Conservation (phyloP, 2,888 invertebrate species). For the Cyaniris semiargus region DNA sequence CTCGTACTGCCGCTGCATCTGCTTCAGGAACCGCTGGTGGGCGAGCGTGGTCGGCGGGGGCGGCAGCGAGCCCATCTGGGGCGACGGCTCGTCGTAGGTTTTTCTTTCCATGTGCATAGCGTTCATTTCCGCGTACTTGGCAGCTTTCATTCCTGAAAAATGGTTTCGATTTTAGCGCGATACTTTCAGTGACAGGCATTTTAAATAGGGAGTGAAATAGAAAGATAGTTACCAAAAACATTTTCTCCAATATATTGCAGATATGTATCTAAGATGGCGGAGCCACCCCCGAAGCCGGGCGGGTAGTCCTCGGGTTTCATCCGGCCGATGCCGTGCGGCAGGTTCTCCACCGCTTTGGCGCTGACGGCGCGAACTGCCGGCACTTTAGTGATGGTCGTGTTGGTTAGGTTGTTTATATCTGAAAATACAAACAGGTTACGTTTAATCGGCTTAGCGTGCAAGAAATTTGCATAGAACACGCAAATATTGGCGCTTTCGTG, state of each 20-base stretch:
- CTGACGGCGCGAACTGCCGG: slow-evolving; percentile 83
- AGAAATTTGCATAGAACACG: not conserved
- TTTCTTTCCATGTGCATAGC: slow-evolving; percentile 79
- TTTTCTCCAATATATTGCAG: slow-evolving; percentile 93
- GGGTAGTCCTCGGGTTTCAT: slow-evolving; percentile 86
- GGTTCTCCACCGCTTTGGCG: slow-evolving; percentile 83
- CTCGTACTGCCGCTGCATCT: slow-evolving; percentile 83
- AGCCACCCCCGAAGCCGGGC: slow-evolving; percentile 85
- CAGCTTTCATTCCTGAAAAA: slow-evolving; percentile 85
- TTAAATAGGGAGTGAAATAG: not conserved
- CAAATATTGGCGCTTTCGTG: too few relatives aligned
- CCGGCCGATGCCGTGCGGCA: slow-evolving; percentile 80
- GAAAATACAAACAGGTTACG: slow-evolving; percentile 35
- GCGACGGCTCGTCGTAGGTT: slow-evolving; percentile 80
- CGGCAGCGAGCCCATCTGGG: slow-evolving; percentile 77
- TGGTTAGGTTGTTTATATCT: slow-evolving; percentile 80
- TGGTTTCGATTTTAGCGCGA: not conserved
- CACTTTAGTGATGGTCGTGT: slow-evolving; percentile 83
- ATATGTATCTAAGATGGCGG: slow-evolving; percentile 92
- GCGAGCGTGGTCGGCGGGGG: slow-evolving; percentile 74
- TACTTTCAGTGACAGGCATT: not conserved
- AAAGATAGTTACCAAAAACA: slow-evolving; percentile 80
- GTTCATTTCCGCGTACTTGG: slow-evolving; percentile 88
- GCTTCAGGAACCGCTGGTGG: slow-evolving; percentile 83
- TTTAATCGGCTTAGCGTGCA: not conserved